Conservation (phyloP, 2,888 invertebrate species). For the Anoncus sp. region DNA sequence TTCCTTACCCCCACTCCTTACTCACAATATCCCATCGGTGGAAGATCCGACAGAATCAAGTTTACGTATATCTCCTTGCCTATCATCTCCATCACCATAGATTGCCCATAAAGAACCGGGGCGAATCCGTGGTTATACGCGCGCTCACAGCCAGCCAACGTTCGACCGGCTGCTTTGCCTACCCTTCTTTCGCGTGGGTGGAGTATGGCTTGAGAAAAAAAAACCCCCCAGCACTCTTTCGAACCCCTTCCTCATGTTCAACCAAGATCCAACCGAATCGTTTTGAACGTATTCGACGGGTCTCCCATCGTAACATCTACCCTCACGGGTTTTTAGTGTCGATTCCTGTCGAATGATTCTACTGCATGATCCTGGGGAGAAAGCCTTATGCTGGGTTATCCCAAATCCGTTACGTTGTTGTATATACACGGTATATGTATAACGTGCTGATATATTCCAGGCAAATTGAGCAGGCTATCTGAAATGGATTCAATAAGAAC, state of each 20-base stretch:
- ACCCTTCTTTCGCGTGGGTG: slow-evolving; percentile 61
- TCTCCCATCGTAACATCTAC: slow-evolving; percentile 57
- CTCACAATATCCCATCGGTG: slow-evolving; percentile 52
- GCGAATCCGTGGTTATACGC: slow-evolving; percentile 82
- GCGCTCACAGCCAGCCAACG: slow-evolving; percentile 63
- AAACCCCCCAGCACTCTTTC: slow-evolving; percentile 54
- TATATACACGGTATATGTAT: slow-evolving; percentile 8
- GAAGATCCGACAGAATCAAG: slow-evolving; percentile 80
- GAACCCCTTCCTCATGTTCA: slow-evolving; percentile 55
- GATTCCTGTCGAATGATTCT: slow-evolving; percentile 58
- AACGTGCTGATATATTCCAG: slow-evolving; percentile 19
- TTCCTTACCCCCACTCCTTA: slow-evolving; percentile 51
- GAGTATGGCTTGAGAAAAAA: slow-evolving; percentile 51
- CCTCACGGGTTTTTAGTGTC: slow-evolving; percentile 54
- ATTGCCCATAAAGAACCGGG: slow-evolving; percentile 83
- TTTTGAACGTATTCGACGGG: slow-evolving; percentile 58
- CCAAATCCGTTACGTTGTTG: slow-evolving; percentile 24
- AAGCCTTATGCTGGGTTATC: slow-evolving; percentile 31
- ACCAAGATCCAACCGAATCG: slow-evolving; percentile 50
- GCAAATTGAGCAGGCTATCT: neutral
- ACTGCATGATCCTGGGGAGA: slow-evolving; percentile 49
- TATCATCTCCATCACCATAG: slow-evolving; percentile 83
- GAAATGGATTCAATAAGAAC: neutral
- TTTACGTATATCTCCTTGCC: slow-evolving; percentile 82
- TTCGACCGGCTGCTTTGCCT: slow-evolving; percentile 71